Conservation (phyloP, 1,140 invertebrate genomes). For the Drosophila pruinosa region DNA sequence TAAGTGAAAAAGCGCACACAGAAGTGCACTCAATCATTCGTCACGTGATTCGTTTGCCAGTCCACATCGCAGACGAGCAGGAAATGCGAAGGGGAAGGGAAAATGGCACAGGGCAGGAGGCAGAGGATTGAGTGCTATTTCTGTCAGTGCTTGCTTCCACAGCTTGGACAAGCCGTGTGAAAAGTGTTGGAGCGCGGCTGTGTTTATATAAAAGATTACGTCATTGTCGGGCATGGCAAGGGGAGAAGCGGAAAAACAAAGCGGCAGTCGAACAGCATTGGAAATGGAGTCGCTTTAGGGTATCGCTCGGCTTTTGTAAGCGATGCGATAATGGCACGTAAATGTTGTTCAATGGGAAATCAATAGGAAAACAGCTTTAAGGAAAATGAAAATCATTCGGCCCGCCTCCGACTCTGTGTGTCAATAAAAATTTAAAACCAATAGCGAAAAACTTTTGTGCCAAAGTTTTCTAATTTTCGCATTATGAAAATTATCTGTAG, state of each 20-base stretch:
- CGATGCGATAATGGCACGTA: conserved; percentile 63
- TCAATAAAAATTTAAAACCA: conserved; percentile 57
- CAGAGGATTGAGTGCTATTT: conserved; percentile 10
- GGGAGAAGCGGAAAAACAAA: conserved; percentile 53
- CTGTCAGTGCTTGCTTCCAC: conserved; percentile 60
- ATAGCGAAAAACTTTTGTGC: conserved; percentile 30
- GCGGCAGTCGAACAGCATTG: conserved; percentile 22
- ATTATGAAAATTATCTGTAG: conserved; percentile 72
- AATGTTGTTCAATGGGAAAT: conserved; percentile 69
- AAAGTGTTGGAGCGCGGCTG: conserved; percentile 51
- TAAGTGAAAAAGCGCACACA: conserved; percentile 79
- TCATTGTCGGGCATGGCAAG: conserved; percentile 21
- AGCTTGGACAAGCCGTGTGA: conserved; percentile 50
- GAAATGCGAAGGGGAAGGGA: background rate
- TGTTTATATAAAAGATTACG: conserved; percentile 80
- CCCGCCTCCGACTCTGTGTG: background rate
- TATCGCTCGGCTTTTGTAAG: conserved; percentile 46
- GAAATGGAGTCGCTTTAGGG: conserved; percentile 35
- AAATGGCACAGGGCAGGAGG: background rate
- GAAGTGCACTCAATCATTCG: conserved; percentile 79
- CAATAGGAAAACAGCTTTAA: conserved; percentile 59
- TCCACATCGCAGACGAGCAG: background rate
- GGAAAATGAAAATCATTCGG: background rate
- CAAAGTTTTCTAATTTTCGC: conserved; percentile 77
- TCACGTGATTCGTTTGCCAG: conserved; percentile 60